phyloP scores from a whole-genome alignment of 2,113 vertebrate species.

The Daphoenositta chrysoptera region DNA sequence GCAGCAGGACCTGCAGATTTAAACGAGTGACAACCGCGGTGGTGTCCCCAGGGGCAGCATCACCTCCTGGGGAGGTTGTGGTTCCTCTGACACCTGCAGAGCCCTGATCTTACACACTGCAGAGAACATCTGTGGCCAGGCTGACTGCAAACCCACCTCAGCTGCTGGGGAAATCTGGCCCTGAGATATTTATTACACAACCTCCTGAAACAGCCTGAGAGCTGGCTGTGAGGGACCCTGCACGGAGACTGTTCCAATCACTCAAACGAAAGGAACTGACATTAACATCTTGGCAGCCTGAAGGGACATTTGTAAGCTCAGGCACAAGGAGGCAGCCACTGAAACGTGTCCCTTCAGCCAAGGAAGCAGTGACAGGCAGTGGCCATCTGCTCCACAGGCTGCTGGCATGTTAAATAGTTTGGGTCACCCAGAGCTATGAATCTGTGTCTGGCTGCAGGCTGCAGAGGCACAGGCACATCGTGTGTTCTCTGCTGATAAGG shows the following conservation, averaged over 20 bases:
- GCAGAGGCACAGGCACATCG: background rate
- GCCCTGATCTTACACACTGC: background rate
- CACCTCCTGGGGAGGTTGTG: background rate
- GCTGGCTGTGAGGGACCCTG: background rate
- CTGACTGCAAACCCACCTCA: background rate
- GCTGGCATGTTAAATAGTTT: background rate
- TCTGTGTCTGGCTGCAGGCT: background rate
- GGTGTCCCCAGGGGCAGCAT: background rate
- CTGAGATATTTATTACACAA: background rate
- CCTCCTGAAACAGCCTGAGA: background rate
- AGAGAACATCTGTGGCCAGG: background rate
- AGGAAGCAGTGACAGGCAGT: slow-evolving; percentile 17
- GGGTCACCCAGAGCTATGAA: background rate
- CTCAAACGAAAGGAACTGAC: background rate
- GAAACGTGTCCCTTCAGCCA: background rate
- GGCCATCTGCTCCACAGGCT: slow-evolving; percentile 27
- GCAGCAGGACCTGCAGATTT: background rate
- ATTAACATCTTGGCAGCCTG: slow-evolving; percentile 18
- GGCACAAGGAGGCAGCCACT: background rate
- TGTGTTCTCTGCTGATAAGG: slow-evolving; percentile 55
- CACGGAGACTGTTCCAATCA: background rate
- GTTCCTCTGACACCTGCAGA: background rate
- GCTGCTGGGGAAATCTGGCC: background rate
- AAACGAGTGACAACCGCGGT: background rate
- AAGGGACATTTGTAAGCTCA: slow-evolving; percentile 21